phyloP scores from a whole-genome alignment of 2,113 vertebrate species.

The Lynx canadensis region DNA sequence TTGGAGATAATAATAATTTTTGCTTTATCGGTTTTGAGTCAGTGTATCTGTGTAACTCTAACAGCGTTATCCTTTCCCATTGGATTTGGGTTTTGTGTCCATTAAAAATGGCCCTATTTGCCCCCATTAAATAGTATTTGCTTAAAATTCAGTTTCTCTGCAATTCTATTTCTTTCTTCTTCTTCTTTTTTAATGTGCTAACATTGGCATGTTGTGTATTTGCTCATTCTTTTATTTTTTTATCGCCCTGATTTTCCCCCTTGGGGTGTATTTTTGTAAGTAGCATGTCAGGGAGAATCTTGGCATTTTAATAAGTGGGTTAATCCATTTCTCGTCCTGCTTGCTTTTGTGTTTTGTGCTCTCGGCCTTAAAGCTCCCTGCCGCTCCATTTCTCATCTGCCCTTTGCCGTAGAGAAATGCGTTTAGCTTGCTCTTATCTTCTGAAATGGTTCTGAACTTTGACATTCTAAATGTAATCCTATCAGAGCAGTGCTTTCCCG shows the following conservation, averaged over 20 bases:
- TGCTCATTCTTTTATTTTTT: neutral
- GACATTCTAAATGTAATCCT: neutral
- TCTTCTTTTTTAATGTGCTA: neutral
- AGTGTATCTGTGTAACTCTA: no score
- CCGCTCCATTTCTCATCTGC: neutral
- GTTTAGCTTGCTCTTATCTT: neutral
- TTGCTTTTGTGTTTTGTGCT: accelerated
- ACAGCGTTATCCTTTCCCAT: neutral
- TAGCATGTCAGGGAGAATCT: neutral
- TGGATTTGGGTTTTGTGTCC: neutral
- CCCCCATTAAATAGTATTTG: neutral
- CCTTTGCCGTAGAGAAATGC: neutral
- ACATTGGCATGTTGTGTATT: no score
- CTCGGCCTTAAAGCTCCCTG: accelerated
- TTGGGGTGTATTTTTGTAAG: neutral
- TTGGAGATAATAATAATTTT: neutral
- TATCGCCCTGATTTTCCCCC: neutral
- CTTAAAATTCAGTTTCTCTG: neutral
- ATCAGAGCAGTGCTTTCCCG: neutral
- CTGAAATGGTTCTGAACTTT: neutral
- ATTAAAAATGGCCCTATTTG: neutral
- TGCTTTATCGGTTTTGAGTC: neutral
- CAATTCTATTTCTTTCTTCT: neutral
- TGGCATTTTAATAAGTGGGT: neutral
- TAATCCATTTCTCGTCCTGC: neutral